These are phyloP conservation scores for Calosoma granatense DNA, from an alignment of 1,140 invertebrate genomes.

Conservation along the genomic window DNA sequence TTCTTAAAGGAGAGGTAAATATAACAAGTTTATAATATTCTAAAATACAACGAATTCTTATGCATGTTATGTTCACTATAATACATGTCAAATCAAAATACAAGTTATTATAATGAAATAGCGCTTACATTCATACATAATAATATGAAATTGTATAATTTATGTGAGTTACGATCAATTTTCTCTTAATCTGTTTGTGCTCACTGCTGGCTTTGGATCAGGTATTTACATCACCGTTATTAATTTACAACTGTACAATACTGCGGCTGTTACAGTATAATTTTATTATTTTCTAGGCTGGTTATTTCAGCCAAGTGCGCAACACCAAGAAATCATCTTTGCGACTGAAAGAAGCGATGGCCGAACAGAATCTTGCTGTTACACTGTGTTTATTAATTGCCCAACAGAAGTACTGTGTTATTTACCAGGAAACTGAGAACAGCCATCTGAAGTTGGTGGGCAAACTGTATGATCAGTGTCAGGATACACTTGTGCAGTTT, in stretches of 20 bases:
- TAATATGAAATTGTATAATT: slow-evolving; percentile 7
- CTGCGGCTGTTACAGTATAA: not conserved
- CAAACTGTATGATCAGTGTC: slow-evolving; percentile 78
- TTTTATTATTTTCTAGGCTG: slow-evolving; percentile 49
- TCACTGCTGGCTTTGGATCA: not conserved
- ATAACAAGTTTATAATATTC: no score
- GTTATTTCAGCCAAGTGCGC: slow-evolving; percentile 92
- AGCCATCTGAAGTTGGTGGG: slow-evolving; percentile 89
- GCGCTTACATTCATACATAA: not conserved
- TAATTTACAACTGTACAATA: not conserved
- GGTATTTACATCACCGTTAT: not conserved
- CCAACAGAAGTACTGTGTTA: slow-evolving; percentile 90
- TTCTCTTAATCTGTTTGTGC: not conserved
- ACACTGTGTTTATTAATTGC: slow-evolving; percentile 91
- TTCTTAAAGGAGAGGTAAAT: slow-evolving; percentile 81
- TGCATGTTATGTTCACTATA: slow-evolving; percentile 5
- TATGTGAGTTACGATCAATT: slow-evolving; percentile 11
- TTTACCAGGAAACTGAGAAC: slow-evolving; percentile 76
- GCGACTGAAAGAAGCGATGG: slow-evolving; percentile 89
- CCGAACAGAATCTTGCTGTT: slow-evolving; percentile 79
- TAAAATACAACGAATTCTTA: no score
- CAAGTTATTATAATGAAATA: not conserved
- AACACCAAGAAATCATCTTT: slow-evolving; percentile 95
- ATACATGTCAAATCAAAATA: slow-evolving; percentile 13
- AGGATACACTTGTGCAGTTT: slow-evolving; percentile 96